A percentile compares a stretch with the other conserved stretches of the same genome.
Conservation (phyloP, 2,888 invertebrate species). For the Eupithecia vulgata region DNA sequence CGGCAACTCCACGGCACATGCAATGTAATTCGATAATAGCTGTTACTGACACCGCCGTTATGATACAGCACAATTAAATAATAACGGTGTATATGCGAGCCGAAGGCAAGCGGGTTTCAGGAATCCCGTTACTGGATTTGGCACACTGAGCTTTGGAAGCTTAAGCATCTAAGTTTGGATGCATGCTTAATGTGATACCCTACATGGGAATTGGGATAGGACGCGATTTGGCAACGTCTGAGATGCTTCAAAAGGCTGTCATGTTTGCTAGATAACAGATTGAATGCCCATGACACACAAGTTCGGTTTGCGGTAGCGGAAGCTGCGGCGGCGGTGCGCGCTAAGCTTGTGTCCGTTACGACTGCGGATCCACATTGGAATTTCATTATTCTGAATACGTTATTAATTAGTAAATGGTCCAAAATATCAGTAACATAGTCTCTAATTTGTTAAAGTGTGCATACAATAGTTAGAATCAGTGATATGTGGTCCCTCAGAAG, state of each 20-base stretch:
- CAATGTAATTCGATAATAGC: conserved; percentile 9
- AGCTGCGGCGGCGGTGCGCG: too few relatives aligned
- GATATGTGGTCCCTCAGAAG: too few relatives aligned
- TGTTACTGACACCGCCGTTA: conserved; percentile 12
- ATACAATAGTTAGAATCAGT: too few relatives aligned
- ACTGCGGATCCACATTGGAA: too few relatives aligned
- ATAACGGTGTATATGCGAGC: neutral
- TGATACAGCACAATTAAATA: conserved; percentile 12
- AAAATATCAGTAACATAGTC: too few relatives aligned
- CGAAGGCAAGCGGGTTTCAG: conserved; percentile 4
- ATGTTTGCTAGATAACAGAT: neutral
- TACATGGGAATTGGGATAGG: neutral
- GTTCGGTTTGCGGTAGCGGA: too few relatives aligned
- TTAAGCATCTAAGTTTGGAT: neutral
- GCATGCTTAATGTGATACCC: neutral
- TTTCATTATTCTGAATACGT: too few relatives aligned
- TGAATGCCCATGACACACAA: too few relatives aligned
- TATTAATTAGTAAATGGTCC: too few relatives aligned
- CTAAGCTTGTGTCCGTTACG: too few relatives aligned
- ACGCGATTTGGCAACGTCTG: neutral
- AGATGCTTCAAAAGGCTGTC: neutral
- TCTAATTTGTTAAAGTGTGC: too few relatives aligned
- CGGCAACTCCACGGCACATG: neutral
- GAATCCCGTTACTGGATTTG: conserved; percentile 11
- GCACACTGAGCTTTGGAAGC: conserved; percentile 4